These are phyloP conservation scores for Trissonchulus sp. DNA, from an alignment of 2,888 invertebrate genomes.

Conservation along the genomic window DNA sequence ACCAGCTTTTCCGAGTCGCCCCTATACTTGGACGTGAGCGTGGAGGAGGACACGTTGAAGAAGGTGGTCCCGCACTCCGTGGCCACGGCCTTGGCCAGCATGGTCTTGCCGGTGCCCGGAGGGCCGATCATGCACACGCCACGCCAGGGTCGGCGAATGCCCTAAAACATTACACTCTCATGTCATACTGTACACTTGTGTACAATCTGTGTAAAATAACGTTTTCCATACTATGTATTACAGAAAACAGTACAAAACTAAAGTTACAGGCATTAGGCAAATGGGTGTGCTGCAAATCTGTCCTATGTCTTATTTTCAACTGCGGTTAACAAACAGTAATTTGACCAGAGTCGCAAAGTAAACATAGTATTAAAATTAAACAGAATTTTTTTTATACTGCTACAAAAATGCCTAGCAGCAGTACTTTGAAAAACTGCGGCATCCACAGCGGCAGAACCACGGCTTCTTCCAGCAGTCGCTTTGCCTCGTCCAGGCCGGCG, in stretches of 20 bases:
- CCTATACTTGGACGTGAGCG: constrained; percentile 92
- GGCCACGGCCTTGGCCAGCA: constrained; percentile 59
- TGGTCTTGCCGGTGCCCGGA: constrained; percentile 59
- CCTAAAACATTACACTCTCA: constrained; percentile 56
- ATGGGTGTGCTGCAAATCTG: too few species aligned
- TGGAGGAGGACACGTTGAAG: constrained; percentile 82
- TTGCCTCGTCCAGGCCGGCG: constrained; percentile 56
- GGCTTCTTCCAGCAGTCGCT: constrained; percentile 81
- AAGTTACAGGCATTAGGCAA: too few species aligned
- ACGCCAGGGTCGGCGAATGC: constrained; percentile 69
- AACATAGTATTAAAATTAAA: too few species aligned
- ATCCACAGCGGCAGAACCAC: constrained; percentile 95
- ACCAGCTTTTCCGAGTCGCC: constrained; percentile 99
- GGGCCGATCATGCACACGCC: constrained; percentile 70
- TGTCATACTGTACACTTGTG: background rate
- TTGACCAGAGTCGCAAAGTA: too few species aligned
- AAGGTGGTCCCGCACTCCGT: constrained; percentile 59
- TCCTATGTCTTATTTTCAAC: too few species aligned
- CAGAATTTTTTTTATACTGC: too few species aligned
- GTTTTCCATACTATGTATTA: too few species aligned
- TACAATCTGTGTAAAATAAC: background rate
- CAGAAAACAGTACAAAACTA: too few species aligned
- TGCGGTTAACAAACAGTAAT: too few species aligned
- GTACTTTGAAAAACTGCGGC: constrained; percentile 89
- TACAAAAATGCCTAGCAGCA: too few species aligned